These are phyloP conservation scores for Drosophila dives DNA, from an alignment of 2,888 invertebrate species.

Conservation along the genomic window DNA sequence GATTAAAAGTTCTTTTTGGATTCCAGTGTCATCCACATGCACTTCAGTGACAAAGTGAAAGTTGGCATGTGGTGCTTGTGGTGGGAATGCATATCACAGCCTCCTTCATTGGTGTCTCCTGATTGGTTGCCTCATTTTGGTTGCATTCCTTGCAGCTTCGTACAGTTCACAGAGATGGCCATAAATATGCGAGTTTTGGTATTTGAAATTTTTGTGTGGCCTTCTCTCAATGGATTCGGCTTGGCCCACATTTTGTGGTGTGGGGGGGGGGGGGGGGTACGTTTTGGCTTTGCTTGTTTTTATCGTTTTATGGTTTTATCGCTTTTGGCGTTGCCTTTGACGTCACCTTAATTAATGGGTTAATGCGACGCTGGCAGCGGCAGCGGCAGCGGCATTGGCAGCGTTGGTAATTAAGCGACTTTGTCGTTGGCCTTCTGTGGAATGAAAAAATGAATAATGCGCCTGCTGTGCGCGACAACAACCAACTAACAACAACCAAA, in stretches of 20 bases:
- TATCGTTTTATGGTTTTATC: constrained; percentile 71
- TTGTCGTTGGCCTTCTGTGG: constrained; percentile 76
- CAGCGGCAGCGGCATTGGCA: constrained; percentile 40
- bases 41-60: not conserved
- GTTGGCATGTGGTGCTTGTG: not conserved
- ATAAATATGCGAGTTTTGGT: constrained; percentile 71
- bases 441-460: constrained; percentile 70
- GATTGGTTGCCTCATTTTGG: constrained; percentile 48
- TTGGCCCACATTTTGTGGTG: constrained; percentile 30
- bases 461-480: constrained; percentile 44
- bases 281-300: constrained; percentile 44
- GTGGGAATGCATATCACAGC: constrained; percentile 11
- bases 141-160: constrained; percentile 46
- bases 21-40: not conserved
- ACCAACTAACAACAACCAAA: constrained; percentile 22
- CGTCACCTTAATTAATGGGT: constrained; percentile 81
- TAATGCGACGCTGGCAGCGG: constrained; percentile 64
- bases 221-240: constrained; percentile 25
- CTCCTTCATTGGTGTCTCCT: constrained; percentile 17
- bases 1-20: constrained; percentile 2
- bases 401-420: constrained; percentile 76
- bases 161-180: constrained; percentile 52
- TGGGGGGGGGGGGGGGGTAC: not conserved
- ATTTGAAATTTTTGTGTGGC: constrained; percentile 60
- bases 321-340: constrained; percentile 75